These are phyloP conservation scores for Hafferia zeledoni DNA, from an alignment of 2,797 vertebrate species.

Conservation along the genomic window DNA sequence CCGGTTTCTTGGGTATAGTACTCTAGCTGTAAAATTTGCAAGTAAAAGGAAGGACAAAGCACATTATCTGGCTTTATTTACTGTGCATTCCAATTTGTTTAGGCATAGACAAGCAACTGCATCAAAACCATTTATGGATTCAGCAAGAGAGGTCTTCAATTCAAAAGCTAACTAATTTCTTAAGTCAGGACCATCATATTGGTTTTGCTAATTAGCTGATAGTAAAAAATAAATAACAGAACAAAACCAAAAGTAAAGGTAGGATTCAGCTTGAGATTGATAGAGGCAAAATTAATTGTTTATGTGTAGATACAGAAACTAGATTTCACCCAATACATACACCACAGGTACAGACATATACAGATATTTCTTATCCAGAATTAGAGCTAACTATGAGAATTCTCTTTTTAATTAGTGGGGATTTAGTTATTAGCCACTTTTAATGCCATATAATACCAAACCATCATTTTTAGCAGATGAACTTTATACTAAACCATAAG, in stretches of 20 bases:
- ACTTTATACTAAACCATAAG: not conserved
- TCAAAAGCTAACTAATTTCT: not conserved
- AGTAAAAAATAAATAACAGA: not conserved
- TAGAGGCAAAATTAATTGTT: not conserved
- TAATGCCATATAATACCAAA: not conserved
- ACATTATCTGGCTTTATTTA: not conserved
- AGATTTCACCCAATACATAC: not conserved
- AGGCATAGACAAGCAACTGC: not conserved
- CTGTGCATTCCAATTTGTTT: not conserved
- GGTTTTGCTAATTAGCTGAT: not conserved
- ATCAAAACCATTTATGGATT: not conserved
- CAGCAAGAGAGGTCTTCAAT: not conserved
- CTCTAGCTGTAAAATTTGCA: not conserved
- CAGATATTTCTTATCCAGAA: not conserved
- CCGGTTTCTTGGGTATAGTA: not conserved
- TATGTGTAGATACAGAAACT: not conserved
- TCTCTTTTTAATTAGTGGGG: not conserved
- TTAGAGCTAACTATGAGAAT: not conserved
- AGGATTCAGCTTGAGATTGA: not conserved
- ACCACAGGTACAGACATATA: not conserved
- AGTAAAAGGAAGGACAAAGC: not conserved
- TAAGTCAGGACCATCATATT: not conserved
- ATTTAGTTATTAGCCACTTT: not conserved
- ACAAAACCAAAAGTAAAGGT: not conserved
- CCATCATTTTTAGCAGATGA: not conserved